Percentiles rank a stretch among this genome's conserved stretches.
Evolutionary conservation across 1,140 invertebrate genomes (phyloP).

Genomic region (Tachypleus tridentatus): DNA sequence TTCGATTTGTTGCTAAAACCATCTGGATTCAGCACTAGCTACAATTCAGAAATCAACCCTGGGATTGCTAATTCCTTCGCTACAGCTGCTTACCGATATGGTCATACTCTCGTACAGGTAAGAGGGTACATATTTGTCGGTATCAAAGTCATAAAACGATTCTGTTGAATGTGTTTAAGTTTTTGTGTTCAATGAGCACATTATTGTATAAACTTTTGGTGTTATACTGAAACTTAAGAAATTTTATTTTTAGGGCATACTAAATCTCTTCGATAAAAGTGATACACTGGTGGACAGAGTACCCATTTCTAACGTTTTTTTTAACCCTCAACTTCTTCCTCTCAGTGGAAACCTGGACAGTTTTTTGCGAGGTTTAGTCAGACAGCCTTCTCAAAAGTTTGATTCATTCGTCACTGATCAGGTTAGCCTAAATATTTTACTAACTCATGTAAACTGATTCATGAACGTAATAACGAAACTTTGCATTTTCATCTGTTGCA

Average conservation of each 20-base stretch:
- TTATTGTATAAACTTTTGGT: no score
- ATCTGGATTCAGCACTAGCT: constrained; percentile 31
- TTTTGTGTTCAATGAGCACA: no score
- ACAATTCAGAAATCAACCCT: constrained; percentile 33
- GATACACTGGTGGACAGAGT: no score
- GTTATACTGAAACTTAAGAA: no score
- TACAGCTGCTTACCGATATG: constrained; percentile 43
- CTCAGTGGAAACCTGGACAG: constrained; percentile 55
- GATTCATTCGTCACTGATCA: constrained; percentile 5
- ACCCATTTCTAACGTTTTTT: constrained; percentile 30
- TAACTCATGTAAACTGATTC: no score
- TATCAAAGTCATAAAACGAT: no score
- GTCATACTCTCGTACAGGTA: constrained; percentile 56
- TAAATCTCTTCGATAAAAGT: no score
- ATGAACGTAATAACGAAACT: no score
- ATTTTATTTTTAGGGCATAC: no score
- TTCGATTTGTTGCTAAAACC: constrained; percentile 26
- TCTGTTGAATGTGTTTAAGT: no score
- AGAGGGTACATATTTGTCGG: background rate
- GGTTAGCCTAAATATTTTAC: constrained; percentile 3
- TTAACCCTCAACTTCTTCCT: constrained; percentile 80
- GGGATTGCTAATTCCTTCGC: constrained; percentile 37
- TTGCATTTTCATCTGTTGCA: no score
- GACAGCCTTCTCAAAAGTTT: constrained; percentile 68
- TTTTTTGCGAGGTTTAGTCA: constrained; percentile 67